Evolutionary conservation across 92 coral and sea anemone genomes (phyloP), one percentile per base, ranked within the genome.

Genomic region (Heteractis magnifica): DNA sequence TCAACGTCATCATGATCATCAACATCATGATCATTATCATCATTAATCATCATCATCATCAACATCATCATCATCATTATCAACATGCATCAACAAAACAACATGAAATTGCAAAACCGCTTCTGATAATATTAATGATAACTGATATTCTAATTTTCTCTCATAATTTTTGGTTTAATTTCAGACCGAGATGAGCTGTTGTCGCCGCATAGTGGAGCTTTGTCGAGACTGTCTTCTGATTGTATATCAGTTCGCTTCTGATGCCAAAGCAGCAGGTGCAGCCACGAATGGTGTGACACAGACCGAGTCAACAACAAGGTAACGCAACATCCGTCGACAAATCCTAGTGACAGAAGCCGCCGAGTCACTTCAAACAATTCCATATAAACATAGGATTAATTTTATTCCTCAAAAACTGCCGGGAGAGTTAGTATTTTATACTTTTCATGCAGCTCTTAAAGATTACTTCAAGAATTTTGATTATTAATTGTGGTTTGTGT

Each of bases 241-340:
- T 26, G 98, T 96, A 56, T 96, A 96, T 83, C 94, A 94, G 89
- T 96, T 96, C 87, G 99, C 98, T 53, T 93, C 99, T 58, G 97
- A 93, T 78, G 94, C 94, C 8, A 93, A 91, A 73, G 93, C 93
- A 13, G 90, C 97, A 10, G 89, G 92, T 44, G 82, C 87, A 49
- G 89, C 82, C 56, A 73, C 91, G 10, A 83, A 72, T 76, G 77
- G 75, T 56, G 49, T 84, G 81, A 41, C 75, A 80, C 80, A 81
- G 77, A 21, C 73, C 60, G 86, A 83, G 8, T 5, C 82, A 12
- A 19, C 78, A 8, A 49, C 4, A 19, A 89, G 92, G 92, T 86
- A 72, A 76, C 77, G 50, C 53, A 49, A 74, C 18, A 74, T 74
- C 16, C 23, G 52, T 72, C 34, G 18, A 10, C 50, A 12, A 72